Conservation (phyloP, 2,797 vertebrate genomes). For the Yasuhikotakia modesta region DNA sequence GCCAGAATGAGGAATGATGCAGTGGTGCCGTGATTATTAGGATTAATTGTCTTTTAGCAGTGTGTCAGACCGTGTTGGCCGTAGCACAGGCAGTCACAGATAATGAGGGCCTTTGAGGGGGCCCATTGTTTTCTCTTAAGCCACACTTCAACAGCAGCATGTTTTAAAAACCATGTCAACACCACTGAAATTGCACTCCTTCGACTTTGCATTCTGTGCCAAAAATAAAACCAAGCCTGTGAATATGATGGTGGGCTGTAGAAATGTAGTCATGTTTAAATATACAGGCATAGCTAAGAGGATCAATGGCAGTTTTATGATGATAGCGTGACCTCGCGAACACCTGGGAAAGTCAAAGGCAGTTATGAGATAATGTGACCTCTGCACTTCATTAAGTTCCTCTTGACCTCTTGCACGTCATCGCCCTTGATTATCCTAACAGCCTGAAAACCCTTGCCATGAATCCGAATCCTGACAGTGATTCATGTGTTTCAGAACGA, state of each 20-base stretch:
- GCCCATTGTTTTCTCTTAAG: constrained; percentile 82
- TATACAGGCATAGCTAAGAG: constrained; percentile 37
- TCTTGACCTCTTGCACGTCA: constrained; percentile 55
- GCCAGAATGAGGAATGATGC: constrained; percentile 98
- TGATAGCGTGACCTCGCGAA: constrained; percentile 56
- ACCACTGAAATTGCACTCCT: constrained; percentile 69
- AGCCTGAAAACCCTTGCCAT: constrained; percentile 47
- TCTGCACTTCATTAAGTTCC: constrained; percentile 62
- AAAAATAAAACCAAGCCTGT: constrained; percentile 49
- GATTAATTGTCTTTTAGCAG: constrained; percentile 99
- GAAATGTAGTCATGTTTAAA: constrained; percentile 44
- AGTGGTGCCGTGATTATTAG: constrained; percentile 93
- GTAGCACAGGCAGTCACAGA: constrained; percentile 87
- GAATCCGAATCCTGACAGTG: constrained; percentile 58
- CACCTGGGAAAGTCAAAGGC: constrained; percentile 64
- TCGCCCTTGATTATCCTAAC: constrained; percentile 58
- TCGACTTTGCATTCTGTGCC: constrained; percentile 55
- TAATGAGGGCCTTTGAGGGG: constrained; percentile 84
- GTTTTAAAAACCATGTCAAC: constrained; percentile 75
- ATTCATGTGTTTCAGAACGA: constrained; percentile 60
- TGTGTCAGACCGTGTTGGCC: constrained; percentile 88
- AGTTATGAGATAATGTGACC: constrained; percentile 59
- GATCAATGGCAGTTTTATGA: constrained; percentile 57
- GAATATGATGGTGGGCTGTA: constrained; percentile 72
- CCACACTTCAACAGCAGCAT: constrained; percentile 75